Evolutionary conservation across 1,140 invertebrate genomes (phyloP).

Genomic region (Pseudomyrmex concolor): DNA sequence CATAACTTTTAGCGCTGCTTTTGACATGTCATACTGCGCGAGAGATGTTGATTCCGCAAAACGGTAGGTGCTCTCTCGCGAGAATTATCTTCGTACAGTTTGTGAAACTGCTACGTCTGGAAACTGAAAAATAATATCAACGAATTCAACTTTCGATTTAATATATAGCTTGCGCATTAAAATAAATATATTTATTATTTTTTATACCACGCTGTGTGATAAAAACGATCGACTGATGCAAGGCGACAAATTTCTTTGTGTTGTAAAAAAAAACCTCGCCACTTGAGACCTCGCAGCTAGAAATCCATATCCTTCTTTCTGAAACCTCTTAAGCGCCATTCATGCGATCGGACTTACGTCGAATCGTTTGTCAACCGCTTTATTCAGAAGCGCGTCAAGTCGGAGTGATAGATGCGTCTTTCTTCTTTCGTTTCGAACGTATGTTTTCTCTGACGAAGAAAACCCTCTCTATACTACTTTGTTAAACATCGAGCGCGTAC

Average conservation of each 20-base stretch:
- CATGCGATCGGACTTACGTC: slow-evolving; percentile 36
- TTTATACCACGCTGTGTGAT: background rate
- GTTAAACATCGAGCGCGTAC: slow-evolving; percentile 33
- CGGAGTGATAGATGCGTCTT: slow-evolving; percentile 46
- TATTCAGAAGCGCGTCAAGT: slow-evolving; percentile 18
- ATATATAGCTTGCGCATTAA: background rate
- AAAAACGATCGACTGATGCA: background rate
- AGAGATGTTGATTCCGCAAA: slow-evolving; percentile 42
- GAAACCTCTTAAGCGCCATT: slow-evolving; percentile 23
- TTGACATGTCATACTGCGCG: slow-evolving; percentile 20
- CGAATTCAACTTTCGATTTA: background rate
- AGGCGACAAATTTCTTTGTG: background rate
- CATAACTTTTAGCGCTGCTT: slow-evolving; percentile 50
- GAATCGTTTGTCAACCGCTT: slow-evolving; percentile 45
- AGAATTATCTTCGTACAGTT: background rate
- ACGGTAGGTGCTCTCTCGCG: background rate
- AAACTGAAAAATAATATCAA: background rate
- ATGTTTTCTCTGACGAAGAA: background rate
- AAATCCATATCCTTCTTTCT: background rate
- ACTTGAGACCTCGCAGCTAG: background rate
- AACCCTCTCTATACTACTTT: slow-evolving; percentile 23
- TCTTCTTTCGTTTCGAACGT: background rate
- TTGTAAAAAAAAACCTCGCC: background rate
- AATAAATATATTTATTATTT: slow-evolving; percentile 13
- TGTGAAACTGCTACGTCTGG: background rate